Conservation (phyloP, 2,888 invertebrate species). For the Sesia bembeciformis region DNA sequence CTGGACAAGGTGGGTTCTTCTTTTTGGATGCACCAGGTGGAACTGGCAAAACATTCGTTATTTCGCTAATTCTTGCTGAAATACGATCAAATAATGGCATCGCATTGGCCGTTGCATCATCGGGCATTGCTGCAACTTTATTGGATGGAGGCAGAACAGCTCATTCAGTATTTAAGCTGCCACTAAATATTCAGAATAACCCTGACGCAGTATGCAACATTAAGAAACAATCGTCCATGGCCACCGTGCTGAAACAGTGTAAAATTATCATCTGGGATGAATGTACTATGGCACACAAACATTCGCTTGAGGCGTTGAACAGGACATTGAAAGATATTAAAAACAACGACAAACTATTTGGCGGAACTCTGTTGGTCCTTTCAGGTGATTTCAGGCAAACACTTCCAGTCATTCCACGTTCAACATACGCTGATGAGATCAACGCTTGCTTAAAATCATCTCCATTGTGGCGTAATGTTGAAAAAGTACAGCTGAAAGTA, state of each 20-base stretch:
- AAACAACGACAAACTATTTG: no score
- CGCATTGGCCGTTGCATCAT: slow-evolving; percentile 11
- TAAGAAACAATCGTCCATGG: slow-evolving; percentile 8
- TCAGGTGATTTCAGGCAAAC: slow-evolving; percentile 16
- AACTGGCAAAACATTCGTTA: no score
- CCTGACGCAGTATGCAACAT: slow-evolving; percentile 12
- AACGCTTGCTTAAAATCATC: slow-evolving; percentile 18
- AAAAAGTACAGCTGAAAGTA: no score
- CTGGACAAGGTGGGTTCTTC: slow-evolving; percentile 9
- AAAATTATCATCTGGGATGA: slow-evolving; percentile 11
- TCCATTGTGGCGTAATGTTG: slow-evolving; percentile 14
- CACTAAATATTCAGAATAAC: slow-evolving; percentile 9
- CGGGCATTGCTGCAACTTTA: slow-evolving; percentile 13
- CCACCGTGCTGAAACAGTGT: slow-evolving; percentile 8
- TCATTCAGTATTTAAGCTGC: slow-evolving; percentile 10
- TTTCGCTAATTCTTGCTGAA: no score
- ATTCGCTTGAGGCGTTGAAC: slow-evolving; percentile 15
- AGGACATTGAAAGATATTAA: no score
- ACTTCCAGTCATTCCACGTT: slow-evolving; percentile 13
- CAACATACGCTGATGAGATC: no score
- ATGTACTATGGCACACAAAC: slow-evolving; percentile 16
- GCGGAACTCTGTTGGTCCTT: slow-evolving; percentile 7
- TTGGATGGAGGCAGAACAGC: slow-evolving; percentile 11
- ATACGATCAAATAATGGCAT: slow-evolving; percentile 7
- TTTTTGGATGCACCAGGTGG: no score